Evolutionary conservation across 2,797 vertebrate species (phyloP), one percentile per base, ranked within the genome.

Genomic region (Pelodytes ibericus): DNA sequence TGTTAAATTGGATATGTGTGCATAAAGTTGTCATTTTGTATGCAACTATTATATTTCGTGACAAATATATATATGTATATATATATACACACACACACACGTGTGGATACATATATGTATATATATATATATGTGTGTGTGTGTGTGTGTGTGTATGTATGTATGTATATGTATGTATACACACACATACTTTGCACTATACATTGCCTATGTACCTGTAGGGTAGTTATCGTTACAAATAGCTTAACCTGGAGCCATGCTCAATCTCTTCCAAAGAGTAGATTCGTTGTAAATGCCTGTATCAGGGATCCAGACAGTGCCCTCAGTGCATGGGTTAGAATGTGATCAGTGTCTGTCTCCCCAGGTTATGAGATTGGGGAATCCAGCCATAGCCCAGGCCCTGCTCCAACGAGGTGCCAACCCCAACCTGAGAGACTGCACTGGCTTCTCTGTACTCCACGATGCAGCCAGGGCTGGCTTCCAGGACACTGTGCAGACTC

Each of bases 391-490:
- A 44, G 90, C 93, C 15, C 51, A 87, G 80, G 82, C 76, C 2
- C 83, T 99, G 36, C 89, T 99, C 0, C 29, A 30, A 0, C 87
- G 77, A 4, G 92, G 93, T 1, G 96, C 96, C 0, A 79, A 96
- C 85, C 94, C 94, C 8, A 86, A 95, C 81, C 68, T 87, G 73
- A 92, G 74, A 2, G 97, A 99, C 91, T 86, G 87, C 33, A 86
- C 86, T 26, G 84, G 87, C 36, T 94, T 97, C 82, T 95, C 96
- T 1, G 88, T 94, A n/a, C 86, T 87, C 10, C 97, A 98, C 71
- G 97, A 98, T 79, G 93, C 93, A 0, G 96, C 97, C 75, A 91
- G 95, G 58, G 95, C 94, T 15, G 97, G 97, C 0, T 95, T 94
- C 83, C 80, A 85, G 83, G 94, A 96, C 78, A 94, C 93, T 20